phyloP scores from a whole-genome alignment of 2,797 vertebrate genomes.

The Helostoma temminkii region DNA sequence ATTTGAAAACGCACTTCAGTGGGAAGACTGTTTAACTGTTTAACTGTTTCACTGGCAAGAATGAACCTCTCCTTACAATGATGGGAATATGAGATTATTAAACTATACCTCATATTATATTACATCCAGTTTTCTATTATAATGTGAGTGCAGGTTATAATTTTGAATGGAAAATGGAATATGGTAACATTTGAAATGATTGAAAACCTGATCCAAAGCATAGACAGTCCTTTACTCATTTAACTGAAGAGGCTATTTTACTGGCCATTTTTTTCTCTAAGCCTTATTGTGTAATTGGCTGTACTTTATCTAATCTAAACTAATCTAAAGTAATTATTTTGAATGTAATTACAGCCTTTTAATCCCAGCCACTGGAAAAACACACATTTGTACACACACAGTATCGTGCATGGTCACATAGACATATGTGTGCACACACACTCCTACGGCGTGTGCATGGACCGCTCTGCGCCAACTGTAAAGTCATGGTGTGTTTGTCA shows the following conservation, averaged over 20 bases:
- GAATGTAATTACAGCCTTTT: constrained; percentile 62
- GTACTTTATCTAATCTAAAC: constrained; percentile 57
- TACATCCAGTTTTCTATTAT: too few species aligned
- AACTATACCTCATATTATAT: too few species aligned
- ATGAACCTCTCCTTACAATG: too few species aligned
- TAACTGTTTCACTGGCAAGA: too few species aligned
- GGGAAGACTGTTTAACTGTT: too few species aligned
- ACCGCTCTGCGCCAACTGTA: constrained; percentile 55
- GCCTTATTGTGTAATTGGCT: constrained; percentile 45
- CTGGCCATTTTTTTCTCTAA: constrained; percentile 11
- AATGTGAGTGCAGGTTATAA: neutral
- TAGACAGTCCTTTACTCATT: neutral
- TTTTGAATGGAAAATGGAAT: neutral
- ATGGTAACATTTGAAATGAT: neutral
- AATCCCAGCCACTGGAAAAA: constrained; percentile 33
- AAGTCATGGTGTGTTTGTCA: constrained; percentile 77
- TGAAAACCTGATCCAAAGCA: neutral
- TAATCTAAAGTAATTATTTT: constrained; percentile 62
- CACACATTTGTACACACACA: neutral
- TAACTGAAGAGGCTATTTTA: constrained; percentile 10
- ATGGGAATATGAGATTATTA: too few species aligned
- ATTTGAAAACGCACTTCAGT: too few species aligned
- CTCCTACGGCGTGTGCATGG: constrained; percentile 11
- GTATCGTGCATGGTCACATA: constrained; percentile 25
- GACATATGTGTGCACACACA: neutral